Base-by-base conservation (phyloP, 2,797 vertebrate genomes). In the Gouania willdenowi region DNA sequence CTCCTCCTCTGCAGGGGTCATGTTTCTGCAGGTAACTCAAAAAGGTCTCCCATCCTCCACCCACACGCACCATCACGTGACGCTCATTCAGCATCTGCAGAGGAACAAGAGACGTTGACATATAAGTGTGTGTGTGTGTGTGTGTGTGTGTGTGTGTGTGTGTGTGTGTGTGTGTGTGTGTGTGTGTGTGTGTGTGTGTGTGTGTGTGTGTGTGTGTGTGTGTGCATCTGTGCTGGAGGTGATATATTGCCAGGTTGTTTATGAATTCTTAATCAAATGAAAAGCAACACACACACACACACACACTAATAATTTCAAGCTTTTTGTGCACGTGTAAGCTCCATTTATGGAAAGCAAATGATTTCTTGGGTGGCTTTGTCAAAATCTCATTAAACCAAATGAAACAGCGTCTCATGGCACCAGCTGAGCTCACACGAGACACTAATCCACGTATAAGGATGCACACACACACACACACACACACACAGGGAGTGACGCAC, bases 1-100 rank as follows among this genome's bases (percentile, higher is more conserved):
- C 52, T 34, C 92, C 54, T 77, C 91, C 91, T 59, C 93, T 84
- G 89, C 95, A 98, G 0, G 94, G 95, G 78, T 98, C 95, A 0
- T 96, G 95, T 75, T 98, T 98, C 81, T 94, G 87, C 59, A 98
- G 77, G 66, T 98, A 98, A 11, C 91, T 88, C 4, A 86, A 77
- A 31, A 98, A 97, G 2, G 94, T 93, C 82, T 98, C 95, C 95
- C 95, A 98, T 43, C 95, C 95, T 36, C 95, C 95, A 11, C 95
- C 95, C 0, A 98, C 91, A 6, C 95, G 95, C 2, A 98, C 95
- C 95, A 98, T 98, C 59, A 94, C 94, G 0, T 98, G 93, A 5
- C 92, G 94, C 75, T 98, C 94, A 69, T 97, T 95, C 70, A 98
- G 90, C 95, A 98, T 96, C 94, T 97, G 82, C 28, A 88, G n/a